These are phyloP conservation scores for Pan troglodytes DNA, from an alignment of 2,113 vertebrate species.

Conservation along the genomic window NHGRI_mPanTro3-v2.1_pri NC_072404.2:16354501-16355000, in stretches of 20 bases:
- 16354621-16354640: background rate
- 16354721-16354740: background rate
- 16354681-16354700: background rate
- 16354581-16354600: background rate
- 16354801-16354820: no score
- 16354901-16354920: no score
- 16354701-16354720: background rate
- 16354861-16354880: no score
- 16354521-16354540: background rate
- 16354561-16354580: background rate
- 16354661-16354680: background rate
- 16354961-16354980: no score
- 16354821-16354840: no score
- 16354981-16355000: no score
- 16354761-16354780: background rate
- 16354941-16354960: no score
- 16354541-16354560: background rate
- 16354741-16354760: background rate
- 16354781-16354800: background rate
- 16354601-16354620: background rate
- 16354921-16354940: no score
- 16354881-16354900: no score
- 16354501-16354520: background rate
- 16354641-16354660: background rate
- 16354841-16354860: no score